These are phyloP conservation scores for Neodiprion fabricii DNA, from an alignment of 1,140 invertebrate genomes.

Conservation along the genomic window DNA sequence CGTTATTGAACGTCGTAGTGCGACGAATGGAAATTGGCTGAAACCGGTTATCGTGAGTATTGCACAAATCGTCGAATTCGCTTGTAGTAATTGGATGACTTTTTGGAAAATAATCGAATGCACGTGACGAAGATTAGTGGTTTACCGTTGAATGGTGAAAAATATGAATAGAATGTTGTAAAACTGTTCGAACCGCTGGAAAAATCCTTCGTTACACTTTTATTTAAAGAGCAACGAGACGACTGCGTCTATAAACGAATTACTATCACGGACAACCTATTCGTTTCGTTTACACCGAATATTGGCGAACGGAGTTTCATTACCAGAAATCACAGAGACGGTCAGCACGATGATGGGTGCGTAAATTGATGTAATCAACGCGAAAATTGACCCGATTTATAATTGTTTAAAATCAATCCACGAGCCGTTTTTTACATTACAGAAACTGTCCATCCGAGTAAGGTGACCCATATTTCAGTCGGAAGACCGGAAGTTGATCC, in stretches of 20 bases:
- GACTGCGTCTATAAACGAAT: conserved; percentile 27
- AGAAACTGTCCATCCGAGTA: neutral
- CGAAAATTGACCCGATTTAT: neutral
- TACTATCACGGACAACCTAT: conserved; percentile 27
- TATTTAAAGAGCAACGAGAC: conserved; percentile 24
- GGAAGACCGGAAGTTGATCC: conserved; percentile 24
- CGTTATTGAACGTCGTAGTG: conserved; percentile 36
- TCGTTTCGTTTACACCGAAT: conserved; percentile 35
- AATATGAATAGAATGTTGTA: neutral
- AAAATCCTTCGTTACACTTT: conserved; percentile 17
- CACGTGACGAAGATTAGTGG: neutral
- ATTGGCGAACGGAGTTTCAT: conserved; percentile 30
- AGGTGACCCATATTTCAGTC: conserved; percentile 32
- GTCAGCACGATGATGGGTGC: conserved; percentile 36
- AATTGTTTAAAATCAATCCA: conserved; percentile 1
- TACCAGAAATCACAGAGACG: conserved; percentile 37
- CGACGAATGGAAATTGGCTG: conserved; percentile 15
- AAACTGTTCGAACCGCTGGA: conserved; percentile 21
- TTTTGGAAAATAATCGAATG: neutral
- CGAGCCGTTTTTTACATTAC: neutral
- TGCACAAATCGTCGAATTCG: neutral
- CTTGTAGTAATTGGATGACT: neutral
- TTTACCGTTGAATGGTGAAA: no score
- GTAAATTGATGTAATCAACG: conserved; percentile 23
- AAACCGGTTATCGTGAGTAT: conserved; percentile 28